Evolutionary conservation across 2,113 vertebrate genomes (phyloP).

Genomic region (Orycteropus afer): DNA sequence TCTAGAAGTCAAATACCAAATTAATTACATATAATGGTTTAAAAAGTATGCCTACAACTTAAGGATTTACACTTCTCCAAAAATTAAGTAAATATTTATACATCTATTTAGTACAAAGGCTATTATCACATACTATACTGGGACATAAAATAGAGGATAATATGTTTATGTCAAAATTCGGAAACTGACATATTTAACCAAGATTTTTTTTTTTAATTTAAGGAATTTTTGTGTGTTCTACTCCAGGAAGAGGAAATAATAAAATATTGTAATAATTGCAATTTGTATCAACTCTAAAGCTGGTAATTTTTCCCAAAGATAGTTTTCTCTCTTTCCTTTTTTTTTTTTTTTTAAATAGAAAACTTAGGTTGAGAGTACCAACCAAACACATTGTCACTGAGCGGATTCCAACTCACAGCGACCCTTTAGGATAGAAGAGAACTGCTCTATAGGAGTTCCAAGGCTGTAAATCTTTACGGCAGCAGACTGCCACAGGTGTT

Average conservation of each 20-base stretch:
- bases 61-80: background rate
- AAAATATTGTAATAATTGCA: background rate
- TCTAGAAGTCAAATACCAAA: slow-evolving; percentile 27
- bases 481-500: background rate
- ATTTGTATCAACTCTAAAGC: slow-evolving; percentile 22
- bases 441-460: background rate
- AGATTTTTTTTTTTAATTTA: background rate
- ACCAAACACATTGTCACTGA: background rate
- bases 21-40: slow-evolving; percentile 48
- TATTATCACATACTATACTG: background rate
- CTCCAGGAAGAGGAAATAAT: background rate
- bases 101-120: background rate
- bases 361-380: background rate
- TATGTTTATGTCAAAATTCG: slow-evolving; percentile 9
- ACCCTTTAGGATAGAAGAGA: background rate
- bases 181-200: slow-evolving; percentile 3
- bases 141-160: background rate
- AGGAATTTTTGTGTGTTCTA: background rate
- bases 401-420: background rate
- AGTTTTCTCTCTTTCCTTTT: background rate
- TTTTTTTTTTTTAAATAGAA: background rate
- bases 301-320: slow-evolving; percentile 29
- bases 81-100: slow-evolving; percentile 10
- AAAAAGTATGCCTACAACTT: background rate
- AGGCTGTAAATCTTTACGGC: background rate